These are phyloP conservation scores for Mesitornis unicolor DNA, from an alignment of 2,113 vertebrate species.

Conservation along the genomic window DNA sequence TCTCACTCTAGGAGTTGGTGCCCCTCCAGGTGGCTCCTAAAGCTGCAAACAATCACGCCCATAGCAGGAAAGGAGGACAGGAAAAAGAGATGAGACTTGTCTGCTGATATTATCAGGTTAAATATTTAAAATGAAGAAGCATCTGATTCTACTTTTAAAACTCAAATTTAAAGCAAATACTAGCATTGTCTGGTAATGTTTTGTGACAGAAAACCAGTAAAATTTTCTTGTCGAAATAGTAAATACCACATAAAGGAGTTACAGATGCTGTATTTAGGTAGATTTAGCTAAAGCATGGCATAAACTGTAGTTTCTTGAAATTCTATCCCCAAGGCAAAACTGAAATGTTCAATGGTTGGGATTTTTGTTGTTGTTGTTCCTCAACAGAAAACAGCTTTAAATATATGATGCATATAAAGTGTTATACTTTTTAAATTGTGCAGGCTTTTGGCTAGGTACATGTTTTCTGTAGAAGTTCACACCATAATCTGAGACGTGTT, in stretches of 20 bases:
- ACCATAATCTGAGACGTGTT: background rate
- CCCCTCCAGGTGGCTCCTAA: rapidly evolving
- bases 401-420: slow-evolving; percentile 31
- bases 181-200: slow-evolving; percentile 2
- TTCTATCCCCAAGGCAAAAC: slow-evolving; percentile 38
- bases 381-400: slow-evolving; percentile 17
- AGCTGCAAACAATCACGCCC: background rate
- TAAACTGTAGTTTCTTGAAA: slow-evolving; percentile 23
- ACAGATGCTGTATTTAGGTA: slow-evolving; percentile 54
- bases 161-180: background rate
- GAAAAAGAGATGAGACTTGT: background rate
- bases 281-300: slow-evolving; percentile 38
- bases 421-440: slow-evolving; percentile 9
- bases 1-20: background rate
- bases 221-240: slow-evolving; percentile 38
- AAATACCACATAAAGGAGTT: slow-evolving; percentile 57
- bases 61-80: background rate
- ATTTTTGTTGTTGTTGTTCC: background rate
- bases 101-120: background rate
- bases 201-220: slow-evolving; percentile 53
- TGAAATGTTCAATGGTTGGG: background rate
- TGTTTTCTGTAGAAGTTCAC: slow-evolving; percentile 24
- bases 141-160: background rate
- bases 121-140: background rate
- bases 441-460: background rate